These are phyloP conservation scores for Glaucidium brasilianum DNA, from an alignment of 2,113 vertebrate genomes.

Conservation along the genomic window DNA sequence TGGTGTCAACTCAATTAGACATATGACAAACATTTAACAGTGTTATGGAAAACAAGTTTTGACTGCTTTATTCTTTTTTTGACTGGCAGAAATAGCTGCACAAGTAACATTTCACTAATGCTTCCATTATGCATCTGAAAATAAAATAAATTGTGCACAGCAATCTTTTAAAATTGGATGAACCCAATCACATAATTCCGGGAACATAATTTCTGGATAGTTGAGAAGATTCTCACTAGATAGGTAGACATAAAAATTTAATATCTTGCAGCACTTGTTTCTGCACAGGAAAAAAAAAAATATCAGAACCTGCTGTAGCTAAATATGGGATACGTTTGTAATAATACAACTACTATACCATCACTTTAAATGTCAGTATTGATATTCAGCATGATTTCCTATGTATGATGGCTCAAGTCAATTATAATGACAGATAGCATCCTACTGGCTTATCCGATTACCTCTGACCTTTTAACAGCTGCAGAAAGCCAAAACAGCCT, in stretches of 20 bases:
- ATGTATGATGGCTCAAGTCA: slow-evolving; percentile 58
- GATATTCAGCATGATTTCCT: slow-evolving; percentile 58
- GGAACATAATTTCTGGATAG: background rate
- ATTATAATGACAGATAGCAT: slow-evolving; percentile 69
- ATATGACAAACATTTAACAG: background rate
- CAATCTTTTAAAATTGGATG: background rate
- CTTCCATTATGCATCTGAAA: background rate
- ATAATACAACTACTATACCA: background rate
- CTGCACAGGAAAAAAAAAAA: background rate
- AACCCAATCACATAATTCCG: background rate
- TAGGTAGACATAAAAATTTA: slow-evolving; percentile 13
- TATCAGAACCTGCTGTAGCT: background rate
- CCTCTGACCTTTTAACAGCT: slow-evolving; percentile 72
- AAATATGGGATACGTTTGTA: background rate
- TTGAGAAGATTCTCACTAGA: background rate
- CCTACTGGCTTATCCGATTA: slow-evolving; percentile 67
- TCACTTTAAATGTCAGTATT: slow-evolving; percentile 56
- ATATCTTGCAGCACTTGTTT: slow-evolving; percentile 19
- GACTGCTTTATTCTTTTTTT: background rate
- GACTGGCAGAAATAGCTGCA: background rate
- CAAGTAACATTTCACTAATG: background rate
- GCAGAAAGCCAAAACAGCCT: slow-evolving; percentile 56
- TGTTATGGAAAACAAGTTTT: background rate
- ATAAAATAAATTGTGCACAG: background rate
- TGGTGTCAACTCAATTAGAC: background rate